Base-by-base conservation (phyloP, 1,140 invertebrate genomes). In the Sycophila sp. region DNA sequence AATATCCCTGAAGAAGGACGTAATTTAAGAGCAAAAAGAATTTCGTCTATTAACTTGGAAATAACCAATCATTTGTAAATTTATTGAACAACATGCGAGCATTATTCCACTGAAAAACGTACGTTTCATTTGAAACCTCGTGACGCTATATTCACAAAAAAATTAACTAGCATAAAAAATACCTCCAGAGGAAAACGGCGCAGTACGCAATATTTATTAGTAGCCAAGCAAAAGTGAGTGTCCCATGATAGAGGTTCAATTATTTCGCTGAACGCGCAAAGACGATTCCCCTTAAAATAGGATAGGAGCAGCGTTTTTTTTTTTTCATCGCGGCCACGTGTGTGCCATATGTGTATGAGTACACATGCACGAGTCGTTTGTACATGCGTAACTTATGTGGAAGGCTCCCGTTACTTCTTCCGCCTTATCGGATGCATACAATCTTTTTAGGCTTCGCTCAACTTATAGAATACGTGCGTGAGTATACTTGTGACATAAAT, bases 381-480 rank as follows among this genome's bases (percentile, higher is more conserved):
- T 64, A 53, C n/a, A n/a, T 64, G 62, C 47, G 22, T 22, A 22
- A 8, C 47, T 53, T 64, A 64, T 26, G 22, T 38, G 62, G 45
- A 64, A 64, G 62, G 45, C 62, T 64, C 47, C 62, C 47, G 47
- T 64, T 64, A 64, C 47, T 64, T 64, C 34, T 64, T 64, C 45
- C 47, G 19, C 34, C 62, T 64, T 64, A 64, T 64, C 62, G 34
- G 47, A 64, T 64, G 62, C 62, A 64, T 47, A 53, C 19, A 15
- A 64, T 64, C 62, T 64, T 64, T 64, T 64, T 64, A 32, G 15
- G 24, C 62, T 64, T 64, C 47, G 30, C 30, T 42, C 36, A 15
- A 60, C 58, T 60, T 60, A 19, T 40, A 26, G 19, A n/a, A n/a
- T 56, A 53, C 15, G 49, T 53, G 32, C 28, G 22, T 56, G 36